A percentile compares a stretch with the other conserved stretches of the same genome.
phyloP scores from a whole-genome alignment of 2,888 invertebrate genomes.

The Drosophila anomalata region DNA sequence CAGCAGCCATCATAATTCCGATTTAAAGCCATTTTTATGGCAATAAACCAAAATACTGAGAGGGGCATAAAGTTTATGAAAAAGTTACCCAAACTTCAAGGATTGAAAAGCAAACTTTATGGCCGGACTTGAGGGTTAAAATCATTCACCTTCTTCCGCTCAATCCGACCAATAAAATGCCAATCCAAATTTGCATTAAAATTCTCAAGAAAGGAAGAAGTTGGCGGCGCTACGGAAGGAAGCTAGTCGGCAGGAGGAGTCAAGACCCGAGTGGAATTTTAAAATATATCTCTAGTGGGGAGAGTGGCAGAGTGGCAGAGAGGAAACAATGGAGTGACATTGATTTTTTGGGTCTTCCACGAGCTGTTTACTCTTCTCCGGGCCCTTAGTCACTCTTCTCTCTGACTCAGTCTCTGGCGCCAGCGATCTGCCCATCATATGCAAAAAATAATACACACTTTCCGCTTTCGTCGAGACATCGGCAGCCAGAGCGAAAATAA shows the following conservation, averaged over 20 bases:
- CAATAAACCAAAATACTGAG: conserved; percentile 8
- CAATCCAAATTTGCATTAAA: conserved; percentile 53
- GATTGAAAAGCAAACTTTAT: too few relatives aligned
- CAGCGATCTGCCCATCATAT: conserved; percentile 55
- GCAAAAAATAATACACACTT: conserved; percentile 58
- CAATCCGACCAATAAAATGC: conserved; percentile 2
- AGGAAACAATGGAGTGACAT: conserved; percentile 62
- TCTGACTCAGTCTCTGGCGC: conserved; percentile 57
- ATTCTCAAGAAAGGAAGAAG: conserved; percentile 23
- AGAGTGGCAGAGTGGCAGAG: too few relatives aligned
- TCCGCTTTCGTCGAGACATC: conserved; percentile 59
- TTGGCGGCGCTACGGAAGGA: conserved; percentile 65
- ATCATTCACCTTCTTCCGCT: neutral
- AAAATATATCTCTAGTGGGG: conserved; percentile 54
- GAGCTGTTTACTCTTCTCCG: conserved; percentile 20
- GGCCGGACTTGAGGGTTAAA: neutral
- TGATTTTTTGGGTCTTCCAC: conserved; percentile 61
- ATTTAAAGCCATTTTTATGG: conserved; percentile 32
- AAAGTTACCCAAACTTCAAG: neutral
- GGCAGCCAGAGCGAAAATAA: conserved; percentile 3
- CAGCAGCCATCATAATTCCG: conserved; percentile 30
- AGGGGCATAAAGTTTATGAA: neutral
- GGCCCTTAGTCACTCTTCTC: conserved; percentile 64
- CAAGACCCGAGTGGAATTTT: conserved; percentile 77
- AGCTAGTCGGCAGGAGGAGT: conserved; percentile 35